Evolutionary conservation across 2,888 invertebrate species (phyloP).

Genomic region (Cephus sareptanus): DNA sequence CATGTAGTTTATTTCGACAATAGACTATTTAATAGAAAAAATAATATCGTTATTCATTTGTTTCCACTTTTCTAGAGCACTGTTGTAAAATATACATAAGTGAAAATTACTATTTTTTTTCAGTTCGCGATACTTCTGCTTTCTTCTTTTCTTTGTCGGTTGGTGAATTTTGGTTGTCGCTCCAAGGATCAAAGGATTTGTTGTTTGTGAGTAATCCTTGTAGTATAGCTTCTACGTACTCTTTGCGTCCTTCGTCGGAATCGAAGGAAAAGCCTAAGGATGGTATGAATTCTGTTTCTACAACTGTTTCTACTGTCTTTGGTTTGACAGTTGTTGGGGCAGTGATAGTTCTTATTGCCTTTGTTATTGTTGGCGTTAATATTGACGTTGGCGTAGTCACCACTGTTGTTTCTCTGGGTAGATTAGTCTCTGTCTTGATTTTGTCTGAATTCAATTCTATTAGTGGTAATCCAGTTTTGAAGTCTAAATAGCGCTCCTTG

Average conservation of each 20-base stretch:
- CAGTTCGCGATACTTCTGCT: background rate
- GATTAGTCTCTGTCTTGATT: background rate
- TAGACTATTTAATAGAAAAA: background rate
- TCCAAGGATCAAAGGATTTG: constrained; percentile 6
- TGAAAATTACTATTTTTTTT: constrained; percentile 4
- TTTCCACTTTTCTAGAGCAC: background rate
- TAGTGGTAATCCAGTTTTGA: constrained; percentile 15
- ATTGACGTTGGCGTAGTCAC: background rate
- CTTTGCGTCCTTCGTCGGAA: constrained; percentile 53
- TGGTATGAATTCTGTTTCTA: constrained; percentile 61
- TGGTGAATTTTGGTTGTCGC: background rate
- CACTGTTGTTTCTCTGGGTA: background rate
- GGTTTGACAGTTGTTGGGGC: constrained; percentile 8
- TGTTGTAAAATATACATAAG: background rate
- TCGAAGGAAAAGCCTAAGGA: constrained; percentile 61
- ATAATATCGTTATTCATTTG: background rate
- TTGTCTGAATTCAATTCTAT: constrained; percentile 5
- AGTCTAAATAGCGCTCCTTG: constrained; percentile 27
- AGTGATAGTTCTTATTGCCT: background rate
- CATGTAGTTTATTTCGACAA: background rate
- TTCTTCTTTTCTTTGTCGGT: background rate
- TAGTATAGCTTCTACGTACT: constrained; percentile 58
- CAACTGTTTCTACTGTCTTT: constrained; percentile 24
- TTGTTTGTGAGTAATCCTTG: constrained; percentile 49
- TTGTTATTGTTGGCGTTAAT: background rate